A percentile compares a stretch with the other conserved stretches of the same genome.
phyloP scores from a whole-genome alignment of 2,888 invertebrate species.

The Amiota minor region DNA sequence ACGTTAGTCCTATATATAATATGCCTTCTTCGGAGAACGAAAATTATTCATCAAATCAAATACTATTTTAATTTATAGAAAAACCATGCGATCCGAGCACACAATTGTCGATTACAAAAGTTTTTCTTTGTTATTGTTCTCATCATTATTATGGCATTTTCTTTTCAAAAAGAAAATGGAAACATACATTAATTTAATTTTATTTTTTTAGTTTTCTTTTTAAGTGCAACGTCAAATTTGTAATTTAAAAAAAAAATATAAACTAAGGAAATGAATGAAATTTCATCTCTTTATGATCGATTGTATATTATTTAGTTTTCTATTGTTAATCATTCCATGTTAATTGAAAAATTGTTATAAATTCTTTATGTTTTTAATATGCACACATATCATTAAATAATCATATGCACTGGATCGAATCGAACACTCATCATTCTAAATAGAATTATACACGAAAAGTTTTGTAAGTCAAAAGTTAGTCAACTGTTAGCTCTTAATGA shows the following conservation, averaged over 20 bases:
- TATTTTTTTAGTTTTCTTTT: too few relatives aligned
- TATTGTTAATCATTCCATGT: slow-evolving; percentile 1
- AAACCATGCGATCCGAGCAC: not conserved
- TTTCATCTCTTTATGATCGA: too few relatives aligned
- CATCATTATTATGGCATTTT: too few relatives aligned
- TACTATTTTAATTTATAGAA: not conserved
- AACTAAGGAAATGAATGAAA: too few relatives aligned
- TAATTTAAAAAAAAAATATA: too few relatives aligned
- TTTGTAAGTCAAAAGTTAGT: slow-evolving; percentile 3
- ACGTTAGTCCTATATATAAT: not conserved
- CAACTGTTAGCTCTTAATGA: not conserved
- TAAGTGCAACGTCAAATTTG: too few relatives aligned
- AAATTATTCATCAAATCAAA: not conserved
- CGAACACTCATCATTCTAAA: not conserved
- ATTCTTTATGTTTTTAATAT: slow-evolving; percentile 3
- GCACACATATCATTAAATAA: slow-evolving; percentile 19
- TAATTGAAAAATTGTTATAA: not conserved
- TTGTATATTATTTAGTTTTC: too few relatives aligned
- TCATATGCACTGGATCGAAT: not conserved
- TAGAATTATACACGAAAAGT: not conserved
- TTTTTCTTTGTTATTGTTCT: too few relatives aligned
- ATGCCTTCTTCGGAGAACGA: not conserved
- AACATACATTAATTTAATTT: too few relatives aligned
- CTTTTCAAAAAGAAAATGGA: too few relatives aligned
- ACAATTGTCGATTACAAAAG: not conserved